Conservation (phyloP, 2,113 vertebrate genomes). For the Centrocercus urophasianus region DNA sequence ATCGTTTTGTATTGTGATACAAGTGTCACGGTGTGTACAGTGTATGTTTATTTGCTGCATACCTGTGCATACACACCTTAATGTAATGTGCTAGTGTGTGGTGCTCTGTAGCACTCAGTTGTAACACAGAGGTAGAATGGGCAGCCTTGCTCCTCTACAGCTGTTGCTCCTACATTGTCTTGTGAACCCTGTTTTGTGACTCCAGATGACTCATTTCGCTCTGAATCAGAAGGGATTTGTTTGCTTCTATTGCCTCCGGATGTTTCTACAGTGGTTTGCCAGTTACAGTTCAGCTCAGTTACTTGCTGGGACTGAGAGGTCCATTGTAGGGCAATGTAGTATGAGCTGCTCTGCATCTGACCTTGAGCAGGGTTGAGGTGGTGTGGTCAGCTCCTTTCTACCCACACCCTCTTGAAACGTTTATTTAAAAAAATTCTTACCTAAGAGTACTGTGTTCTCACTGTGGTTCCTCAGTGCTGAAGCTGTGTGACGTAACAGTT, state of each 20-base stretch:
- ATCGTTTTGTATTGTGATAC: not conserved
- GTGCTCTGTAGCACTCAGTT: not conserved
- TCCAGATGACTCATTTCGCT: not conserved
- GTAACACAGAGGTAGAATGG: not conserved
- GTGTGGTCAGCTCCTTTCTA: not conserved
- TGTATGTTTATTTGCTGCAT: not conserved
- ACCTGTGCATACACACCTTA: not conserved
- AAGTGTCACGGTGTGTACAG: not conserved
- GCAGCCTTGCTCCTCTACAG: not conserved
- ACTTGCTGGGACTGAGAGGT: not conserved
- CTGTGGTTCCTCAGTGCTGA: not conserved
- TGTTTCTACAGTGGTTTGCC: not conserved
- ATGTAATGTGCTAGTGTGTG: not conserved
- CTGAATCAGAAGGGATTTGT: not conserved
- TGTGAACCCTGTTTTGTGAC: not conserved
- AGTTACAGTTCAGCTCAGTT: not conserved
- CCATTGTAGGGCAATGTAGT: not conserved
- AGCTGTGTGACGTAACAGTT: not conserved
- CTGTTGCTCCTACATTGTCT: not conserved
- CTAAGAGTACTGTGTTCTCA: not conserved
- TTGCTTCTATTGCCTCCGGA: not conserved
- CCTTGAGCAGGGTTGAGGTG: not conserved
- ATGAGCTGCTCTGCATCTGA: not conserved
- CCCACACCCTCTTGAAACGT: not conserved
- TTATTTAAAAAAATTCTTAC: not conserved